A percentile compares a stretch with the other conserved stretches of the same genome.
Conservation (phyloP, 2,888 invertebrate genomes). For the Brachyopa scutellaris region DNA sequence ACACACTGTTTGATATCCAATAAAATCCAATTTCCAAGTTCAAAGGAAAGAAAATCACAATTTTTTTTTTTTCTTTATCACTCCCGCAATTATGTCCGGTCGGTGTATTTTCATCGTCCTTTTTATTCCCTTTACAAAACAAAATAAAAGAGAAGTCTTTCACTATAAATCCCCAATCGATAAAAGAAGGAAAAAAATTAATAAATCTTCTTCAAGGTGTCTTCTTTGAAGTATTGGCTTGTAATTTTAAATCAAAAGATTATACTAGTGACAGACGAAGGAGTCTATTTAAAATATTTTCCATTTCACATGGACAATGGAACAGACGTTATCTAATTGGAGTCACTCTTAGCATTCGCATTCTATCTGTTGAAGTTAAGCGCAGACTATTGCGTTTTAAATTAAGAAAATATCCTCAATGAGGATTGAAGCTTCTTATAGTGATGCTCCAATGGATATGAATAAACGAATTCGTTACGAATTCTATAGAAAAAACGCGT, state of each 20-base stretch:
- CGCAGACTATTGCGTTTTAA: background rate
- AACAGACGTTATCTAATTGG: too few relatives aligned
- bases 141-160: background rate
- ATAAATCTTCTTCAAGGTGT: slow-evolving; percentile 12
- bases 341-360: too few relatives aligned
- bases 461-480: too few relatives aligned
- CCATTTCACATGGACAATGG: background rate
- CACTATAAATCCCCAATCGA: slow-evolving; percentile 1
- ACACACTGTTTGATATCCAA: background rate
- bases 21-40: background rate
- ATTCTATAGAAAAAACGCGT: too few relatives aligned
- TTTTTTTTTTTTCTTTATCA: background rate
- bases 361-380: background rate
- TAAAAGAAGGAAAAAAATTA: background rate
- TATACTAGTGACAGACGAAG: slow-evolving; percentile 5
- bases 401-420: too few relatives aligned
- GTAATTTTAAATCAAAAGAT: background rate
- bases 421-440: too few relatives aligned
- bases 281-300: slow-evolving; percentile 1
- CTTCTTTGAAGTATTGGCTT: background rate
- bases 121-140: too few relatives aligned
- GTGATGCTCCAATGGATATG: too few relatives aligned
- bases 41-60: background rate
- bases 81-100: too few relatives aligned
- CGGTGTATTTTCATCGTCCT: too few relatives aligned